Evolutionary conservation across 1,140 invertebrate genomes (phyloP).

Genomic region (Pseudomyrmex concolor): DNA sequence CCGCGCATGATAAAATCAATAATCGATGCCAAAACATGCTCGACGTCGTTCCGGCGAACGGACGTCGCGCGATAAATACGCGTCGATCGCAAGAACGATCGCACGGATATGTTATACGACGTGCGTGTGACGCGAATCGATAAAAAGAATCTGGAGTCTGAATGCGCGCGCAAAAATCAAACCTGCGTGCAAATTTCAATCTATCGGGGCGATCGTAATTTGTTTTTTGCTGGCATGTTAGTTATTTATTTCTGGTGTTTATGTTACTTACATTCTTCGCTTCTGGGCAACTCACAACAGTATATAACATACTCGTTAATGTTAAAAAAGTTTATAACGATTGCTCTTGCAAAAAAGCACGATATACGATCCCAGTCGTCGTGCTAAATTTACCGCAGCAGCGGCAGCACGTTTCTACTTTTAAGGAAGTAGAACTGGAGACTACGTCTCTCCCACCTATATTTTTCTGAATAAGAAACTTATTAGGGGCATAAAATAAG

Average conservation of each 20-base stretch:
- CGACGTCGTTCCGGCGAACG: constrained; percentile 59
- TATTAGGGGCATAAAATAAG: constrained; percentile 26
- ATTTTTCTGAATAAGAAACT: constrained; percentile 18
- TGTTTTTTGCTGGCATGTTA: constrained; percentile 7
- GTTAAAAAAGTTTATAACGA: constrained; percentile 55
- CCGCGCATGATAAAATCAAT: constrained; percentile 71
- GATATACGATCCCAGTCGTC: constrained; percentile 25
- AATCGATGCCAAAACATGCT: constrained; percentile 66
- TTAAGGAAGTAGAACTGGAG: constrained; percentile 8
- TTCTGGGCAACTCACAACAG: constrained; percentile 15
- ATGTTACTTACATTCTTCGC: constrained; percentile 27
- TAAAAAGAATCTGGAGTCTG: constrained; percentile 61
- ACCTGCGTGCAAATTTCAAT: constrained; percentile 58
- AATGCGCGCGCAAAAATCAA: constrained; percentile 46
- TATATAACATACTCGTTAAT: constrained; percentile 49
- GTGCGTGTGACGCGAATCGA: constrained; percentile 59
- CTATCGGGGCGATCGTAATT: constrained; percentile 2
- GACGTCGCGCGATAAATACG: constrained; percentile 67
- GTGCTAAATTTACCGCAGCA: constrained; percentile 48
- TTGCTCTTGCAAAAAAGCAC: constrained; percentile 36
- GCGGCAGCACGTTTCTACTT: constrained; percentile 51
- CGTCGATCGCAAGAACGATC: constrained; percentile 58
- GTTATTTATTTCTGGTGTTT: constrained; percentile 55
- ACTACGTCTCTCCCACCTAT: constrained; percentile 19
- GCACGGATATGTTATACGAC: constrained; percentile 10